A percentile compares a stretch with the other conserved stretches of the same genome.
These are phyloP conservation scores for Semicossyphus pulcher DNA, from an alignment of 2,113 vertebrate genomes.

Conservation along the genomic window DNA sequence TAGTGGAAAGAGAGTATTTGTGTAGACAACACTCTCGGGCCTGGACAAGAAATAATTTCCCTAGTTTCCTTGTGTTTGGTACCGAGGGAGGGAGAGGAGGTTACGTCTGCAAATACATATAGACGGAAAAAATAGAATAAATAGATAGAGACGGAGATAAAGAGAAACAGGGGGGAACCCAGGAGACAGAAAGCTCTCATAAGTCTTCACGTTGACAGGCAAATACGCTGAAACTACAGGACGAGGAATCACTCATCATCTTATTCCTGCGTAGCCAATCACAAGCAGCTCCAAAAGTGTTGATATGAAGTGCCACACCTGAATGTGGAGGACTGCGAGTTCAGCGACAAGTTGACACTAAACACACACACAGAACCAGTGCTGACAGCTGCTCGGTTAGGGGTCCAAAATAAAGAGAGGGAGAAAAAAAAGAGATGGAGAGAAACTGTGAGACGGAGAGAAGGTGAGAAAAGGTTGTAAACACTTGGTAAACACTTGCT, in stretches of 20 bases:
- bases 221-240: not conserved
- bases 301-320: not conserved
- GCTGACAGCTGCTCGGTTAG: slow-evolving; percentile 36
- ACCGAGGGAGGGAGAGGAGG: not conserved
- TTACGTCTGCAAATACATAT: slow-evolving; percentile 34
- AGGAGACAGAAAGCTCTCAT: not conserved
- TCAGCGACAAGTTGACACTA: not conserved
- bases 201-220: not conserved
- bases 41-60: slow-evolving; percentile 20
- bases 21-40: slow-evolving; percentile 16
- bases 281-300: not conserved
- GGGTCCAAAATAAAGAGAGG: slow-evolving; percentile 8
- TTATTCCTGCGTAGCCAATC: not conserved
- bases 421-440: not conserved
- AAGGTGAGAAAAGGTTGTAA: slow-evolving; percentile 36
- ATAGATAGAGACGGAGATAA: not conserved
- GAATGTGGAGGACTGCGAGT: not conserved
- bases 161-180: not conserved
- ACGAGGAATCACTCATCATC: not conserved
- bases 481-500: slow-evolving; percentile 46
- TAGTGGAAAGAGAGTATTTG: slow-evolving; percentile 11
- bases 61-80: not conserved
- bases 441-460: not conserved
- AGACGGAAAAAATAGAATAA: slow-evolving; percentile 22
- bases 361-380: not conserved